Evolutionary conservation across 2,113 vertebrate genomes (phyloP).

Genomic region (Polyodon spathula): DNA sequence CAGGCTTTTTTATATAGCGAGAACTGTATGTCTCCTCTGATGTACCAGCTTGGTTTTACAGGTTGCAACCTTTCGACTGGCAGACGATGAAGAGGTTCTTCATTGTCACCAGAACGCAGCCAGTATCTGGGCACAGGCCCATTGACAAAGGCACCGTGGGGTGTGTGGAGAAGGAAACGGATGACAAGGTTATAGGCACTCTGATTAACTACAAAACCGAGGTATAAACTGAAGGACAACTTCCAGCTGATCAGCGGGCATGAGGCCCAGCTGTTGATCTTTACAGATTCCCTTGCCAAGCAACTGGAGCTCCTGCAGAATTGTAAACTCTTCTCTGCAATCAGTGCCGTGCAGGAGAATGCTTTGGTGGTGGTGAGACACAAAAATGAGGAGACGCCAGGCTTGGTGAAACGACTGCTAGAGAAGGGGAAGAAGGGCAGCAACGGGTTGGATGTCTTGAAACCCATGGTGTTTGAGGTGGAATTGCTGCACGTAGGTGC

Average conservation of each 20-base stretch:
- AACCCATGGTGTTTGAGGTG: conserved; percentile 58
- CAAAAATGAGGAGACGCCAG: conserved; percentile 45
- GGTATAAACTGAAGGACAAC: conserved; percentile 40
- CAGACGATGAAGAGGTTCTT: conserved; percentile 56
- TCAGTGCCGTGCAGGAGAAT: conserved; percentile 48
- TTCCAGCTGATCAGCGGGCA: conserved; percentile 44
- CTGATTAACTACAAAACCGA: conserved; percentile 37
- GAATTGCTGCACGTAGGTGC: conserved; percentile 46
- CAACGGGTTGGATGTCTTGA: conserved; percentile 44
- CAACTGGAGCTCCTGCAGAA: conserved; percentile 54
- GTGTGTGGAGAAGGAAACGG: conserved; percentile 38
- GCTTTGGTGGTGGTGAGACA: conserved; percentile 53
- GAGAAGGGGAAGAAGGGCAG: conserved; percentile 47
- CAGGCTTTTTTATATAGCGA: neutral
- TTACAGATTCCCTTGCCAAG: conserved; percentile 31
- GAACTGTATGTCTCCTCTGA: no score
- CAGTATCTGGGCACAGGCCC: conserved; percentile 37
- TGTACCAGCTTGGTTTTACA: no score
- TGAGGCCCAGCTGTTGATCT: conserved; percentile 60
- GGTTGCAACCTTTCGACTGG: no score
- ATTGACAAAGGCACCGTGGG: conserved; percentile 48
- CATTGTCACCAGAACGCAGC: conserved; percentile 46
- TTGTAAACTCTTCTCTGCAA: conserved; percentile 53
- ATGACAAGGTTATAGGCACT: conserved; percentile 42
- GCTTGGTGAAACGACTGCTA: conserved; percentile 55